Percentiles rank a stretch among this genome's conserved stretches.
phyloP scores from a whole-genome alignment of 1,140 invertebrate genomes.

The Triops cancriformis region DNA sequence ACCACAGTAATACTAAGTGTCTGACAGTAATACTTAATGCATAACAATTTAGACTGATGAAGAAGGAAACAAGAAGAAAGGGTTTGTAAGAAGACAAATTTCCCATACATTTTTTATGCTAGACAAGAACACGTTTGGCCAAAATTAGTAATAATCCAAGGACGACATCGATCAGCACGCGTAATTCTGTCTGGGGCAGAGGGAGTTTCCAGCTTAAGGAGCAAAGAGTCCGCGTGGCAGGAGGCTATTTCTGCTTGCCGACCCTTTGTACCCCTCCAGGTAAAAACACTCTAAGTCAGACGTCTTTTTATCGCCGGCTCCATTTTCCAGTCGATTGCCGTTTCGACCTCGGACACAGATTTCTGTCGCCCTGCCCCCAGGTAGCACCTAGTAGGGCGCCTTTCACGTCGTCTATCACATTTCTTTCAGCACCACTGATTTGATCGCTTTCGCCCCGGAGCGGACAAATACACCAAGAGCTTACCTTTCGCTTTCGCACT shows the following conservation, averaged over 20 bases:
- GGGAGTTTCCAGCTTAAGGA: not conserved
- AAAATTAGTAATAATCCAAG: not conserved
- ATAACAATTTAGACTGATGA: too few species aligned
- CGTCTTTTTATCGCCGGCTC: not conserved
- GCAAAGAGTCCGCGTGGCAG: not conserved
- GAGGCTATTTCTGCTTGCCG: not conserved
- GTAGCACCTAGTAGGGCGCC: not conserved
- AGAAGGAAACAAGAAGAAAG: too few species aligned
- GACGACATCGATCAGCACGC: not conserved
- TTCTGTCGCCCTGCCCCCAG: not conserved
- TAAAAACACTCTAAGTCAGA: conserved; percentile 3
- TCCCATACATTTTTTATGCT: too few species aligned
- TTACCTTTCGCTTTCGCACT: too few species aligned
- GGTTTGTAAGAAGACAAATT: too few species aligned
- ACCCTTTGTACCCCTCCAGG: not conserved
- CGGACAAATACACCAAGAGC: too few species aligned
- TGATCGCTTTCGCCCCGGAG: not conserved
- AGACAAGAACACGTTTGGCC: not conserved
- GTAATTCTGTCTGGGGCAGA: not conserved
- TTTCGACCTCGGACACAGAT: not conserved
- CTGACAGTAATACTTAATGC: too few species aligned
- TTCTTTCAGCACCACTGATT: not conserved
- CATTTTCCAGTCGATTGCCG: not conserved
- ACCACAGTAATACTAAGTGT: too few species aligned
- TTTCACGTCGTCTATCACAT: not conserved